A percentile compares a stretch with the other conserved stretches of the same genome.
Evolutionary conservation across 2,888 invertebrate species (phyloP).

Genomic region (Nomada flava): DNA sequence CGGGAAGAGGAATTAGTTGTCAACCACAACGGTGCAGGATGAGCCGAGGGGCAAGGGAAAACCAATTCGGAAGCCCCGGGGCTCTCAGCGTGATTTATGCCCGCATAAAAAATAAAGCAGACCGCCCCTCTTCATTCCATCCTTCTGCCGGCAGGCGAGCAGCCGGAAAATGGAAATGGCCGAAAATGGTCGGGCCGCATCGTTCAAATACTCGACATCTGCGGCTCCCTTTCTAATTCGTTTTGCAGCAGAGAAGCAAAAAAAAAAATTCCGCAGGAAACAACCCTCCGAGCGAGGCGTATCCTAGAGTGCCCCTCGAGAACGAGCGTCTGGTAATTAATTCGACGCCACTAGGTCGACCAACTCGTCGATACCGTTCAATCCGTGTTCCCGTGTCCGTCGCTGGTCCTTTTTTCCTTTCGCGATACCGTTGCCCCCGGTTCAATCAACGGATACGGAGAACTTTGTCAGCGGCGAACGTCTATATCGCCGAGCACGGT

Average conservation of each 20-base stretch:
- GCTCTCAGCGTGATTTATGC: constrained; percentile 70
- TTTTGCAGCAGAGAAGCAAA: constrained; percentile 39
- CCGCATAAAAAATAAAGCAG: constrained; percentile 71
- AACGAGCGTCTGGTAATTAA: background rate
- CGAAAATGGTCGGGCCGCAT: constrained; percentile 23
- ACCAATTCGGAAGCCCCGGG: constrained; percentile 51
- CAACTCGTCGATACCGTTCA: background rate
- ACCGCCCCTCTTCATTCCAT: constrained; percentile 11
- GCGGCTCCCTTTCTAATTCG: constrained; percentile 30
- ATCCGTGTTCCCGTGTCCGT: background rate
- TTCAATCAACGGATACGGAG: too few relatives aligned
- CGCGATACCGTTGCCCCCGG: too few relatives aligned
- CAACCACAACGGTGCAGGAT: constrained; percentile 68
- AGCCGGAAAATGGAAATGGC: constrained; percentile 68
- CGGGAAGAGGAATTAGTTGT: constrained; percentile 77
- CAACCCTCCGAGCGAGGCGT: background rate
- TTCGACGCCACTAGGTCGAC: background rate
- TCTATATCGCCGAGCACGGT: background rate
- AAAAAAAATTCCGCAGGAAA: constrained; percentile 18
- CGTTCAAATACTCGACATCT: constrained; percentile 49
- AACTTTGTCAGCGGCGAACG: background rate
- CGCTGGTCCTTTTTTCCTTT: too few relatives aligned
- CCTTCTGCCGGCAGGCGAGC: constrained; percentile 34
- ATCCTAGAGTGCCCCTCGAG: constrained; percentile 7
- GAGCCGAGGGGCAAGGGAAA: constrained; percentile 40